Conservation (phyloP, 2,797 vertebrate genomes). For the Aselliscus stoliczkanus region DNA sequence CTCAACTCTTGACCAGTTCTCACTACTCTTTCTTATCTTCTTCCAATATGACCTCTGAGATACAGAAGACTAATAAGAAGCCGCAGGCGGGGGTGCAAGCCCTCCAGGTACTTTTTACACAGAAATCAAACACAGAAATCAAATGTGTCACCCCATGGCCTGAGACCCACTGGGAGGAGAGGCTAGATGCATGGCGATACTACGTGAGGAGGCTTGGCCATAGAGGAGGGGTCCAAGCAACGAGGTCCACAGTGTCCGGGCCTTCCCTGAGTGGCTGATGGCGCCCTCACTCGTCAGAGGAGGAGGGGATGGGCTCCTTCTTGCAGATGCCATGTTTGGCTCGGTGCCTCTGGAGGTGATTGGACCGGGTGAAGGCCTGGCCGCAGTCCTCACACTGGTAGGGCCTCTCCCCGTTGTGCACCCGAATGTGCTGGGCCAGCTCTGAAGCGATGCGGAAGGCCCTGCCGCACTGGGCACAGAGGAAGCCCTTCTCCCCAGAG, state of each 20-base stretch:
- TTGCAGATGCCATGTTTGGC: constrained; percentile 7
- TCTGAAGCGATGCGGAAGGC: constrained; percentile 66
- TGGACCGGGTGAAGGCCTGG: constrained; percentile 53
- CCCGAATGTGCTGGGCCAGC: constrained; percentile 77
- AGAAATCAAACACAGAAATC: neutral
- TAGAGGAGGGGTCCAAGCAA: neutral
- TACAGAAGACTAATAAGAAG: neutral
- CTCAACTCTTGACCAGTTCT: neutral
- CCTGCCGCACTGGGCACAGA: constrained; percentile 80
- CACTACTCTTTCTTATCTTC: neutral
- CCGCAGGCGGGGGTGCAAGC: neutral
- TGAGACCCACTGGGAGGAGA: neutral
- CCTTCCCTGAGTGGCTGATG: neutral
- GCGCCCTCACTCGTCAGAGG: neutral
- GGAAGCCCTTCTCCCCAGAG: constrained; percentile 79
- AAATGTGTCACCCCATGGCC: too few relatives aligned
- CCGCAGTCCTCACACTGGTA: constrained; percentile 47
- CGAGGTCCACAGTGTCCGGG: neutral
- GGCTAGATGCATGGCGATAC: neutral
- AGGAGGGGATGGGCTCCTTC: neutral
- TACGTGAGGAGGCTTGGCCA: accelerated
- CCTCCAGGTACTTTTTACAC: neutral
- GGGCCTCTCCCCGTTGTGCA: constrained; percentile 65
- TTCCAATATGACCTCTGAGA: neutral
- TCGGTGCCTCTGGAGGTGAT: constrained; percentile 53